A percentile compares a stretch with the other conserved stretches of the same genome.
phyloP scores from a whole-genome alignment of 2,888 invertebrate species.

The Tetranychus piercei region DNA sequence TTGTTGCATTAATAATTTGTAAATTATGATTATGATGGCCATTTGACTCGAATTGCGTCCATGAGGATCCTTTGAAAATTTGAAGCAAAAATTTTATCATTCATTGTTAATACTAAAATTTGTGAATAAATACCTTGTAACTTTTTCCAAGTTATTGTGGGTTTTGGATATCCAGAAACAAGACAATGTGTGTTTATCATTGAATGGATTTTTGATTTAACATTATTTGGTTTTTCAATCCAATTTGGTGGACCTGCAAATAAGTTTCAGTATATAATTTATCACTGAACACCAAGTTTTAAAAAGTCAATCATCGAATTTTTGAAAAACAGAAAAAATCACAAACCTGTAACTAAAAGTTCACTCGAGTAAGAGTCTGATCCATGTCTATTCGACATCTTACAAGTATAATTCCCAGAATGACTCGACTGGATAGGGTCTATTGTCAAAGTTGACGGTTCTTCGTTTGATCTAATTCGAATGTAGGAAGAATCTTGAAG shows the following conservation, averaged over 20 bases:
- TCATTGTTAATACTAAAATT: background rate
- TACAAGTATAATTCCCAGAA: conserved; percentile 28
- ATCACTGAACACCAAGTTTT: no score
- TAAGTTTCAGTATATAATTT: background rate
- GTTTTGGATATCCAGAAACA: background rate
- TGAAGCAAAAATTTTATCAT: background rate
- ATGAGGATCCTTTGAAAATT: background rate
- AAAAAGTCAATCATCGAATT: background rate
- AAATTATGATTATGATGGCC: background rate
- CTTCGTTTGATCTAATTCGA: conserved; percentile 24
- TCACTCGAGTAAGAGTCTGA: background rate
- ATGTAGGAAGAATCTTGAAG: background rate
- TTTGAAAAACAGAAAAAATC: background rate
- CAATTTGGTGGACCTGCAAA: background rate
- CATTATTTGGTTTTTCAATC: background rate
- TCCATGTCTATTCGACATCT: conserved; percentile 15
- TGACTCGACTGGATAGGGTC: conserved; percentile 24
- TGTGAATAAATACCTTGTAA: background rate
- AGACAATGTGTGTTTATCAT: background rate
- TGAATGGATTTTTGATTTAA: background rate
- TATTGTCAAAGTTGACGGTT: conserved; percentile 24
- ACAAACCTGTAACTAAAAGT: background rate
- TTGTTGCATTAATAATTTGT: background rate
- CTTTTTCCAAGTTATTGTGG: background rate
- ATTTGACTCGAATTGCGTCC: background rate